A percentile compares a stretch with the other conserved stretches of the same genome.
These are phyloP conservation scores for Cromileptes altivelis DNA, from an alignment of 2,113 vertebrate genomes.

Conservation along the genomic window DNA sequence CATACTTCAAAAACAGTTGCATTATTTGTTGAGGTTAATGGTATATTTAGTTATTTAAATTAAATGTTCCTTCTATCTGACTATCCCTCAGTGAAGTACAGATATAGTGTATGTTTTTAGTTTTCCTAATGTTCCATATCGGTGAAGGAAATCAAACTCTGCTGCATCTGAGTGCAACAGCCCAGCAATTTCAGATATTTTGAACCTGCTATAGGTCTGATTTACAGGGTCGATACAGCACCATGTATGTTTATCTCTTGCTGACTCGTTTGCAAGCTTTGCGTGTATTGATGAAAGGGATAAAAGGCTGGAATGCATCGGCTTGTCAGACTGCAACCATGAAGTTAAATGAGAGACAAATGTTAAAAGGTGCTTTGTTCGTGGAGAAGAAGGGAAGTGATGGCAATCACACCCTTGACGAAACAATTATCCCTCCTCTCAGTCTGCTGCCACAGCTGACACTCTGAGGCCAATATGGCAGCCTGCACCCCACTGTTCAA, in stretches of 20 bases:
- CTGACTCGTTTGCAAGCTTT: neutral
- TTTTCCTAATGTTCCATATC: neutral
- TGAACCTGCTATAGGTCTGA: neutral
- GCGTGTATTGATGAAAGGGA: constrained; percentile 26
- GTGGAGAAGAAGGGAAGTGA: constrained; percentile 60
- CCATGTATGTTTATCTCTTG: neutral
- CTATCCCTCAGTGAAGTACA: neutral
- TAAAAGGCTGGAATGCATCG: constrained; percentile 19
- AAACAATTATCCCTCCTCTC: constrained; percentile 76
- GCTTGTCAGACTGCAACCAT: constrained; percentile 25
- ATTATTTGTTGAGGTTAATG: neutral
- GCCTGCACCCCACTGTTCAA: constrained; percentile 54
- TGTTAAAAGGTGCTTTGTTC: constrained; percentile 69
- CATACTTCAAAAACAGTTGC: neutral
- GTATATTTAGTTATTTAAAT: neutral
- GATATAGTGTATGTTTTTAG: neutral
- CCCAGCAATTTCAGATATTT: neutral
- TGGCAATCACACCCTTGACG: constrained; percentile 77
- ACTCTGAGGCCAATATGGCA: constrained; percentile 50
- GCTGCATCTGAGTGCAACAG: neutral
- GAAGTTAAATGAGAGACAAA: constrained; percentile 57
- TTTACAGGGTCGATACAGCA: neutral
- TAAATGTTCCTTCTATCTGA: neutral
- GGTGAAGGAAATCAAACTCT: neutral
- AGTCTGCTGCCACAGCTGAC: constrained; percentile 65